These are phyloP conservation scores for Thelaira solivaga DNA, from an alignment of 2,888 invertebrate species.

Conservation along the genomic window DNA sequence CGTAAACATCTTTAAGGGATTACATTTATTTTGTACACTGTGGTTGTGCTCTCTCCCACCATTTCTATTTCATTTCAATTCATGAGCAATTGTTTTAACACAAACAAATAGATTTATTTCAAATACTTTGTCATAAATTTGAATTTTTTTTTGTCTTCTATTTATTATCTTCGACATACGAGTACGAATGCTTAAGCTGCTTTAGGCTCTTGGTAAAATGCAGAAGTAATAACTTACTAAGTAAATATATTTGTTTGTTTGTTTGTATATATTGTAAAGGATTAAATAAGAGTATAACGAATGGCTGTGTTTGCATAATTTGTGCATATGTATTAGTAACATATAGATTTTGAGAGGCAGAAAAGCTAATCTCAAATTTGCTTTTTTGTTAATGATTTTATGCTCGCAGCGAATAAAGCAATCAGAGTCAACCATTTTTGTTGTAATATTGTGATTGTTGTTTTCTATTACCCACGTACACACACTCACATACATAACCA, in stretches of 20 bases:
- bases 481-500: background rate
- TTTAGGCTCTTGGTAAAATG: slow-evolving; percentile 22
- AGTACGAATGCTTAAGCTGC: slow-evolving; percentile 42
- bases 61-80: slow-evolving; percentile 11
- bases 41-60: background rate
- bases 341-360: slow-evolving; percentile 37
- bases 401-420: slow-evolving; percentile 63
- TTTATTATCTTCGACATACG: slow-evolving; percentile 34
- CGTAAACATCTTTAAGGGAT: background rate
- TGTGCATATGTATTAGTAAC: slow-evolving; percentile 3
- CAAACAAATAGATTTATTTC: slow-evolving; percentile 35
- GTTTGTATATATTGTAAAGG: slow-evolving; percentile 12
- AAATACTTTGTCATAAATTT: slow-evolving; percentile 52
- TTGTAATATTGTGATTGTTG: background rate
- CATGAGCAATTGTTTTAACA: slow-evolving; percentile 20
- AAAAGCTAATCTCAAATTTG: slow-evolving; percentile 63
- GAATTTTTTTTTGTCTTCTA: too few species aligned
- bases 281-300: slow-evolving; percentile 32
- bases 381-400: slow-evolving; percentile 65
- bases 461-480: background rate
- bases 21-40: background rate
- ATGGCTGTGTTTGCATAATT: slow-evolving; percentile 20
- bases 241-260: background rate
- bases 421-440: slow-evolving; percentile 54
- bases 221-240: slow-evolving; percentile 18